A percentile compares a stretch with the other conserved stretches of the same genome.
Evolutionary conservation across 2,113 vertebrate genomes (phyloP).

Genomic region (Rallus limicola): DNA sequence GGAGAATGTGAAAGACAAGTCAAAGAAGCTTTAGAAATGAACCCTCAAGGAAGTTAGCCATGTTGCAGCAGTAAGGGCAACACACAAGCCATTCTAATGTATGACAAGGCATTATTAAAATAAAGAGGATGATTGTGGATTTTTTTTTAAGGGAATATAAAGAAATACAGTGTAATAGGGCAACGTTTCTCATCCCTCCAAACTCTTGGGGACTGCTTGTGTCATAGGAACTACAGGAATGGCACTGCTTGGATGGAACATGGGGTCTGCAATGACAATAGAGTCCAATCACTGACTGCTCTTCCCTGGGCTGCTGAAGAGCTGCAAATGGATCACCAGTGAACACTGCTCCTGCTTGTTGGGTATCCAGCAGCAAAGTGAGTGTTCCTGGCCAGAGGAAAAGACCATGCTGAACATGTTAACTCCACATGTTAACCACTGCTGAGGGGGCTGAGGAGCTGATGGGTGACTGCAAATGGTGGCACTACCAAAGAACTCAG

Average conservation of each 20-base stretch:
- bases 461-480: rapidly evolving
- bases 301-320: not conserved
- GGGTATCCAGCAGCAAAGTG: not conserved
- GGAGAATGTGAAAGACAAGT: slow-evolving; percentile 3
- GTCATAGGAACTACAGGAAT: not conserved
- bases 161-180: not conserved
- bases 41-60: slow-evolving; percentile 23
- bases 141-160: not conserved
- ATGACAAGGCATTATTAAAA: not conserved
- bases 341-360: not conserved
- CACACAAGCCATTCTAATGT: not conserved
- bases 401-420: not conserved
- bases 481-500: not conserved
- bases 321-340: not conserved
- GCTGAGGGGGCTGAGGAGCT: rapidly evolving
- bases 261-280: not conserved
- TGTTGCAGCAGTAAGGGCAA: not conserved
- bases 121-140: not conserved
- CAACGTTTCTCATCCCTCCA: not conserved
- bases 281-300: not conserved
- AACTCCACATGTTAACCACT: not conserved
- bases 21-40: slow-evolving; percentile 23
- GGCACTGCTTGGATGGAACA: not conserved
- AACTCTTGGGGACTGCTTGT: not conserved
- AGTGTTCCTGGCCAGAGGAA: not conserved